A percentile compares a stretch with the other conserved stretches of the same genome.
These are phyloP conservation scores for Zaprionus davidi DNA, from an alignment of 1,140 invertebrate species.

Conservation along the genomic window DNA sequence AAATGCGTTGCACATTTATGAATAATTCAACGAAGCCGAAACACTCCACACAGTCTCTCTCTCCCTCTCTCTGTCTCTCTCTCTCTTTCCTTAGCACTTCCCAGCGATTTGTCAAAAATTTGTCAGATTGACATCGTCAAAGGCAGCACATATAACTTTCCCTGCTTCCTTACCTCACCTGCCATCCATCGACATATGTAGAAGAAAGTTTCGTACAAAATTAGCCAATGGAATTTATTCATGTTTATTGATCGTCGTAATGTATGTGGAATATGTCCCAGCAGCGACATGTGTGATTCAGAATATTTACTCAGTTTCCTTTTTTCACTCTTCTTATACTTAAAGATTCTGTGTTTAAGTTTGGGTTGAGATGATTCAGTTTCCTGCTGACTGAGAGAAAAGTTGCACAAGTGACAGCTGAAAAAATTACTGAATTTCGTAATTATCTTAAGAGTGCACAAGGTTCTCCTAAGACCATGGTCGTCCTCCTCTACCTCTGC, in stretches of 20 bases:
- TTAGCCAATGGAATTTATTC: slow-evolving; percentile 10
- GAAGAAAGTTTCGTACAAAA: background rate
- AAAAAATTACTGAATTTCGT: slow-evolving; percentile 53
- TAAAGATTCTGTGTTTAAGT: background rate
- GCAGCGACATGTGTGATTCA: background rate
- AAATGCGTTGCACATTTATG: slow-evolving; percentile 35
- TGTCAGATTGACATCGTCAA: slow-evolving; percentile 6
- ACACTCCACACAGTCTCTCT: background rate
- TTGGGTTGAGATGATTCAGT: background rate
- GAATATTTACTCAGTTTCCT: background rate
- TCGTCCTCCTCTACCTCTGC: slow-evolving; percentile 19
- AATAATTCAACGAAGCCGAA: slow-evolving; percentile 32
- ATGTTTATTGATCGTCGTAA: slow-evolving; percentile 5
- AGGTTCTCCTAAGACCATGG: slow-evolving; percentile 15
- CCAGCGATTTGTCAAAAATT: slow-evolving; percentile 15
- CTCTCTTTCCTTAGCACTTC: background rate
- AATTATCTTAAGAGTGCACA: slow-evolving; percentile 55
- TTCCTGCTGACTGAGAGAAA: background rate
- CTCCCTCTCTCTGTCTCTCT: background rate
- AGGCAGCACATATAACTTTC: slow-evolving; percentile 2
- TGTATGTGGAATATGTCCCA: background rate
- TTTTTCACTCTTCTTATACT: background rate
- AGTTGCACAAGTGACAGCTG: slow-evolving; percentile 53
- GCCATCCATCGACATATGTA: slow-evolving; percentile 1
- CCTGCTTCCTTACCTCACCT: background rate